Evolutionary conservation across 2,888 invertebrate species (phyloP).

Genomic region (Craniophora ligustri): DNA sequence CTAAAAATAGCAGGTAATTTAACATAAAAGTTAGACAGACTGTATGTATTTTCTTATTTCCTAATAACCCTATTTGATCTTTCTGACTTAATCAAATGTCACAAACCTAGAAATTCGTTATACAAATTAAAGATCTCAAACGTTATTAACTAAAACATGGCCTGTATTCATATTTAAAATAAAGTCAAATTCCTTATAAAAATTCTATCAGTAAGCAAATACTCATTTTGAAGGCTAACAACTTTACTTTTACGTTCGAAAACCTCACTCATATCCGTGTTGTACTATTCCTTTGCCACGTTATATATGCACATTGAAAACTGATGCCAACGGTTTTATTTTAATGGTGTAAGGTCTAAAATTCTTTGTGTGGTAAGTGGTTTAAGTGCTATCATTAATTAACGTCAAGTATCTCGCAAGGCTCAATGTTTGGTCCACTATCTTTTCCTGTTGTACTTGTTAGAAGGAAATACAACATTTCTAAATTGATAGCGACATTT

Average conservation of each 20-base stretch:
- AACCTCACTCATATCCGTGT: constrained; percentile 80
- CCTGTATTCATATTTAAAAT: constrained; percentile 27
- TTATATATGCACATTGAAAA: constrained; percentile 47
- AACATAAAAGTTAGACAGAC: constrained; percentile 37
- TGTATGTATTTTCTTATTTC: too few relatives aligned
- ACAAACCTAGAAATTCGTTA: constrained; percentile 25
- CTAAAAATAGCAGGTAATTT: constrained; percentile 41
- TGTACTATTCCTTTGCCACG: constrained; percentile 59
- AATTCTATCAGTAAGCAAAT: constrained; percentile 58
- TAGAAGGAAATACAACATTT: constrained; percentile 28
- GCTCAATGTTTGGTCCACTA: constrained; percentile 58
- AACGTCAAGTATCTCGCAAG: constrained; percentile 61
- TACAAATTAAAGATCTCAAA: constrained; percentile 27
- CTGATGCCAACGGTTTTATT: constrained; percentile 43
- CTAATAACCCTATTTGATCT: too few relatives aligned
- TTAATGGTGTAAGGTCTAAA: constrained; percentile 53
- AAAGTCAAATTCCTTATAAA: constrained; percentile 36
- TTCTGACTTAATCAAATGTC: too few relatives aligned
- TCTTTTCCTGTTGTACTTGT: constrained; percentile 58
- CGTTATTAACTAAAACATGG: not conserved
- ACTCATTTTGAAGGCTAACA: constrained; percentile 76
- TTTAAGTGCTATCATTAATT: constrained; percentile 43
- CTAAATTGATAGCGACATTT: constrained; percentile 11
- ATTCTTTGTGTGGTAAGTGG: constrained; percentile 16
- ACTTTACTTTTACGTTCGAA: constrained; percentile 76